Evolutionary conservation across 2,113 vertebrate genomes (phyloP).

Genomic region (pig (Sus scrofa)): T2T-Sscrofa CM000819.6:139252501-139253000

Average conservation of each 20-base stretch:
- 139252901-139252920: not conserved
- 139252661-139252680: too few relatives aligned
- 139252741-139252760: not conserved
- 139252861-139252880: not conserved
- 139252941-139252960: not conserved
- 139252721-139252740: not conserved
- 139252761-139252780: not conserved
- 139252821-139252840: not conserved
- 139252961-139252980: not conserved
- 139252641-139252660: too few relatives aligned
- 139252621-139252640: too few relatives aligned
- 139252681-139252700: too few relatives aligned
- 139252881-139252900: not conserved
- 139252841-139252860: not conserved
- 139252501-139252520: too few relatives aligned
- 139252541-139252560: too few relatives aligned
- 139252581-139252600: too few relatives aligned
- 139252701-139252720: not conserved
- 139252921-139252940: not conserved
- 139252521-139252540: too few relatives aligned
- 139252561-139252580: too few relatives aligned
- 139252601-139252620: too few relatives aligned
- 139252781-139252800: not conserved
- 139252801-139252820: not conserved
- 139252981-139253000: not conserved